phyloP scores from a whole-genome alignment of 2,888 invertebrate genomes.

The Keiferia lycopersicella region DNA sequence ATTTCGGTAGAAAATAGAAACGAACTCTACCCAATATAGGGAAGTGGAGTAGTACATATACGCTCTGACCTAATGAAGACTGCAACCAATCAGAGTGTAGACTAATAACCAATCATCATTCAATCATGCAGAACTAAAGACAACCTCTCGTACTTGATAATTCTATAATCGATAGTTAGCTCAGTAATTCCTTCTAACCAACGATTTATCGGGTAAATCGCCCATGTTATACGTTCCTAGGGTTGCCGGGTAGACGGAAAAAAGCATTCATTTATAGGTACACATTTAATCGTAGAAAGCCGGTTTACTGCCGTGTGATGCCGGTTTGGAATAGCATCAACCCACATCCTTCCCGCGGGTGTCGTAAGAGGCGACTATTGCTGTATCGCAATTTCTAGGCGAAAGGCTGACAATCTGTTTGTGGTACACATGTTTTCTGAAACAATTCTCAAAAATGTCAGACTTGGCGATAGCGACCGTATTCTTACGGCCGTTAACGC shows the following conservation, averaged over 20 bases:
- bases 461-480: too few species aligned
- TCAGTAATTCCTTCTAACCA: neutral
- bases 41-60: neutral
- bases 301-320: too few species aligned
- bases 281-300: neutral
- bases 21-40: neutral
- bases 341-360: too few species aligned
- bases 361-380: too few species aligned
- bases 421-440: too few species aligned
- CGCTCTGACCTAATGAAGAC: neutral
- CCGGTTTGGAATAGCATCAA: too few species aligned
- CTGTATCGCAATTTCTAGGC: too few species aligned
- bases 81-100: neutral
- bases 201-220: neutral
- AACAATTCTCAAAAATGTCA: too few species aligned
- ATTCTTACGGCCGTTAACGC: too few species aligned
- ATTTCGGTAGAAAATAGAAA: too few species aligned
- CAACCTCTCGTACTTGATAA: slow-evolving; percentile 2
- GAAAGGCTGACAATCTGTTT: too few species aligned
- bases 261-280: neutral
- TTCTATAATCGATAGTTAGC: neutral
- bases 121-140: slow-evolving; percentile 10
- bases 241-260: neutral
- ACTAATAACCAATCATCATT: slow-evolving; percentile 2
- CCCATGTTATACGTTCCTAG: neutral